Base-by-base conservation (phyloP, 2,888 invertebrate genomes). In the Temnothorax rugatulus region DNA sequence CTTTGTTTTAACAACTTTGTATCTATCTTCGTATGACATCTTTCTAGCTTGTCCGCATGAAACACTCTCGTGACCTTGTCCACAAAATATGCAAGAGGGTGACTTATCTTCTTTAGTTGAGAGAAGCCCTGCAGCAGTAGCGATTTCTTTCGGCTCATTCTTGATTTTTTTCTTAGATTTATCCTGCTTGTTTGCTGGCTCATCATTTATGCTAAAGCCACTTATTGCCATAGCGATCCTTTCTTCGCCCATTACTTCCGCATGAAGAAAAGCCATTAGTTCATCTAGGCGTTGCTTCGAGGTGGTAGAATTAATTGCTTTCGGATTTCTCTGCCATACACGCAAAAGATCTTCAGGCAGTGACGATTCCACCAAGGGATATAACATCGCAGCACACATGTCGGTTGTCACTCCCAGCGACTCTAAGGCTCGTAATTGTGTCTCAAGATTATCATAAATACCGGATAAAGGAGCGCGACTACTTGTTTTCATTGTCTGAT, bases 261-360 rank as follows among this genome's bases (percentile, higher is more conserved):
- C 5, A 5, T 34, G 59, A 1, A 59, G 29, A 38, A 52, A 38
- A 3, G n/a, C n/a, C 52, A 73, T 50, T 15, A 52, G 7, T 15
- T 52, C n/a, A 0, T 18, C 73, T 34, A 54, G n/a, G 4, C 73
- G 38, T 34, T 73, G 54, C n/a, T 29, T 73, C 18, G 25, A 73
- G 5, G 25, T 59, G 0, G 25, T 59, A 29, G 59, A 13, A 25
- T 9, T 21, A 7, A 59, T 34, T 34, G 59, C 59, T 7, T 29
- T 59, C 1, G 59, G 29, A 29, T 59, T 59, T 9, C 59, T 4
- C 29, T 59, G 29, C 59, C 59, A 59, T 15, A 59, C 59, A 2
- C 34, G 59, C 11, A 59, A 15, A 15, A 59, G 59, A 29, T 59
- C 59, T 15, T 47, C 47, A 0, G 59, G 59, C 7, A 59, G 5